Conservation (phyloP, 2,797 vertebrate species). For the Tiaroga cobitis region DNA sequence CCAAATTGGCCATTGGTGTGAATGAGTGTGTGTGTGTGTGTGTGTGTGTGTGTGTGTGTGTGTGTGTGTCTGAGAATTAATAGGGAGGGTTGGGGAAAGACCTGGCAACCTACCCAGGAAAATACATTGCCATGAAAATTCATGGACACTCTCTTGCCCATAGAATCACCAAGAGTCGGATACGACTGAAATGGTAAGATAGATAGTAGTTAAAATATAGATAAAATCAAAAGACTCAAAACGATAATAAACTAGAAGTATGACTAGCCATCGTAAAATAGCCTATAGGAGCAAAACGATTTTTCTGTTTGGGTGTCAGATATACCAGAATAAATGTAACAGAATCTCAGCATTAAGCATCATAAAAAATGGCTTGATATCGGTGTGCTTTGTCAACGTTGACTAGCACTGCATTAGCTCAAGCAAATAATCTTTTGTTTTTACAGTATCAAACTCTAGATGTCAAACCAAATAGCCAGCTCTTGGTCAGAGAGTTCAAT, state of each 20-base stretch:
- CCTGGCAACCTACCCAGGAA: too few species aligned
- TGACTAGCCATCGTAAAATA: background rate
- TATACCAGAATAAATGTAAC: background rate
- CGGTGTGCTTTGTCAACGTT: background rate
- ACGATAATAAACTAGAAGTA: background rate
- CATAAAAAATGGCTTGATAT: background rate
- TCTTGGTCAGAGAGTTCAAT: slow-evolving; percentile 2
- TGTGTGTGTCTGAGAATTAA: too few species aligned
- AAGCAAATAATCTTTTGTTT: slow-evolving; percentile 1
- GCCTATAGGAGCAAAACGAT: background rate
- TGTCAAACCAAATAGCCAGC: slow-evolving; percentile 4
- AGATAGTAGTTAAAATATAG: background rate
- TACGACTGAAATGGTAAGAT: too few species aligned
- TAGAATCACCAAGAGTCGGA: too few species aligned
- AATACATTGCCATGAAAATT: too few species aligned
- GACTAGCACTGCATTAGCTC: background rate
- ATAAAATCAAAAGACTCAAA: background rate
- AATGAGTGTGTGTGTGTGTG: too few species aligned
- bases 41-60: too few species aligned
- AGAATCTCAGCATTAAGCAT: background rate
- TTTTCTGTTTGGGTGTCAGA: background rate
- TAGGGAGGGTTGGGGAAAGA: too few species aligned
- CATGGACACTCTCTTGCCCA: too few species aligned
- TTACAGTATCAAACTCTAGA: slow-evolving; percentile 8
- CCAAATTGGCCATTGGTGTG: too few species aligned